A percentile compares a stretch with the other conserved stretches of the same genome.
These are phyloP conservation scores for Lochmaea crataegi DNA, from an alignment of 2,888 invertebrate species.

Conservation along the genomic window DNA sequence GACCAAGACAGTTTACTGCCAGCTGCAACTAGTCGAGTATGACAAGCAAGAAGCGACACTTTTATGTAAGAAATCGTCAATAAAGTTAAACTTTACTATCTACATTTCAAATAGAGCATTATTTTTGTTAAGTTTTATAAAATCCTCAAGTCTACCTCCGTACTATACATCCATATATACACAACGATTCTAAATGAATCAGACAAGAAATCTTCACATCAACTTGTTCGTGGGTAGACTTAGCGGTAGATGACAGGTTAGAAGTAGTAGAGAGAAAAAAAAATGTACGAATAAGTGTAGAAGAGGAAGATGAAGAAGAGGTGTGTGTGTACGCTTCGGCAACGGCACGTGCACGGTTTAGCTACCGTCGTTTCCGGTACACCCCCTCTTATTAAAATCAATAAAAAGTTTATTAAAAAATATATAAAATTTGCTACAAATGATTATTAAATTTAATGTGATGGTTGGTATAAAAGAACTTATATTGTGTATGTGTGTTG, in stretches of 20 bases:
- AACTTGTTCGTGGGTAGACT: constrained; percentile 49
- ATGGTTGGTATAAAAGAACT: too few relatives aligned
- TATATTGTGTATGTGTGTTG: too few relatives aligned
- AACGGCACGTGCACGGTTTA: constrained; percentile 7
- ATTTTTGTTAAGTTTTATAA: too few relatives aligned
- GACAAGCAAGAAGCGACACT: too few relatives aligned
- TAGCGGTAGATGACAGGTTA: constrained; percentile 59
- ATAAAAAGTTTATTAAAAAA: not conserved
- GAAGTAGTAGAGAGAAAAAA: constrained; percentile 51
- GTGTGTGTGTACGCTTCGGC: constrained; percentile 45
- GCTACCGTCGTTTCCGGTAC: constrained; percentile 53
- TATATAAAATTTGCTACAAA: not conserved
- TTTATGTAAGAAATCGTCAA: too few relatives aligned
- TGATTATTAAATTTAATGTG: too few relatives aligned
- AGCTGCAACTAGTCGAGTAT: too few relatives aligned
- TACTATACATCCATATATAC: constrained; percentile 10
- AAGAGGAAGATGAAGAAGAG: constrained; percentile 2
- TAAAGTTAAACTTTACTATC: too few relatives aligned
- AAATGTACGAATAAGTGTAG: constrained; percentile 51
- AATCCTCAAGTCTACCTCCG: not conserved
- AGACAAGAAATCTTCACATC: constrained; percentile 39
- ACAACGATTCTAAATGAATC: constrained; percentile 26
- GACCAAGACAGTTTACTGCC: too few relatives aligned
- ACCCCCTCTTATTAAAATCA: constrained; percentile 43
- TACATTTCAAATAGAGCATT: too few relatives aligned